Evolutionary conservation across 1,140 invertebrate genomes (phyloP), one percentile per base, ranked within the genome.

Genomic region (Augochlora pura): DNA sequence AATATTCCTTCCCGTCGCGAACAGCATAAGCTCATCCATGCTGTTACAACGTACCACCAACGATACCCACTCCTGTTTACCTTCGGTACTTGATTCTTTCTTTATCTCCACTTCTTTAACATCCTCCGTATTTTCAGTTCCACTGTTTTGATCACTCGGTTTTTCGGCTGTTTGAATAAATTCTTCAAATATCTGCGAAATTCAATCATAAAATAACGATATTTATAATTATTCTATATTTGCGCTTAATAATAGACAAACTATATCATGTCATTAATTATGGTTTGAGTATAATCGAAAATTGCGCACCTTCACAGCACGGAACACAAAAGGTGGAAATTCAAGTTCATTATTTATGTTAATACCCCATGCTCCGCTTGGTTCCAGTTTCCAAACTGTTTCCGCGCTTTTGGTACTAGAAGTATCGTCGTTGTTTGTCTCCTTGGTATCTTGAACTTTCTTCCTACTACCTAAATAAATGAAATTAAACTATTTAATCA

Each of bases 381-480:
- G 83, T 86, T 90, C 88, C 86, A 93, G 80, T 81, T 83, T 82
- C 92, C 92, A 93, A 39, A 87, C 79, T 85, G 84, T 82, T 85
- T 90, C 85, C 67, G 73, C 70, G 81, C 83, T 89, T 88, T 91
- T 92, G 80, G 81, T 87, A 83, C 74, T 65, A 88, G 81, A 83
- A 70, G 38, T 52, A 81, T 73, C 66, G 79, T 64, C 27, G 27
- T 86, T 88, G 59, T 79, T 69, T 77, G 84, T 86, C 68, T 89
- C 87, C 86, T 85, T 88, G 81, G 88, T 77, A 68, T 90, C 88
- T 76, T 88, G 86, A 79, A 88, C 66, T 72, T 78, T 85, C 82
- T 89, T 91, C 90, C 87, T 91, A 82, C 78, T 91, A 86, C 92
- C 92, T 93, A 91, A 92, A 92, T 87, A 92, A 91, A 87, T 81